Evolutionary conservation across 2,797 vertebrate genomes (phyloP), one percentile per base, ranked within the genome.

Genomic region (Tragelaphus oryx): DNA sequence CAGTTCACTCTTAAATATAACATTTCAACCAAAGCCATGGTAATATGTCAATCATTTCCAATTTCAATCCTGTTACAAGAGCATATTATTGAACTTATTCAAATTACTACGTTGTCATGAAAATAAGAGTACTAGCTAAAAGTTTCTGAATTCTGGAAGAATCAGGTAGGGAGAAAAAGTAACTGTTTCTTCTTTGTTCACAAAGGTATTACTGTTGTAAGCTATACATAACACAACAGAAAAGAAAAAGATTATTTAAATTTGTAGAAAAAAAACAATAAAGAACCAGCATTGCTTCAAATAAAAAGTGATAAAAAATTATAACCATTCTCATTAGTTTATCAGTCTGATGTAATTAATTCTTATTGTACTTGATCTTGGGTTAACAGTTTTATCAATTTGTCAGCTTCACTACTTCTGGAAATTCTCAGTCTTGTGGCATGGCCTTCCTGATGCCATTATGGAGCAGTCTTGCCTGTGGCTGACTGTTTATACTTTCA

Each of bases 41-140:
- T 59, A 86, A 86, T 30, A 60, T 13, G 89, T 33, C 17, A 59
- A 85, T 48, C 44, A 62, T n/a, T 86, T 68, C 44, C 50, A 89
- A 82, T 18, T 3, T 87, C 6, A 28, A 37, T 78, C 26, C 57
- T 71, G 4, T 50, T 92, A 78, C 1, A 62, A 87, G 33, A 92
- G 80, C 3, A 79, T 20, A 62, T 33, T 93, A 41, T 0, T 91
- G 20, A 87, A 79, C 5, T 87, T 80, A 81, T 10, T 20, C 50
- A 94, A 81, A 60, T 88, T 86, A 95, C 37, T 28, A 75, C 0
- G 76, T 0, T 90, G 78, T 57, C 30, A 12, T 41, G 26, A 95
- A 95, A 93, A 89, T 59, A 89, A 92, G 18, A 94, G 79, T 71
- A 86, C 59, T 80, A 30, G 48, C n/a, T 65, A 87, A 55, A 48